Evolutionary conservation across 2,797 vertebrate genomes (phyloP).

Genomic region (Sebastes iracundus): DNA sequence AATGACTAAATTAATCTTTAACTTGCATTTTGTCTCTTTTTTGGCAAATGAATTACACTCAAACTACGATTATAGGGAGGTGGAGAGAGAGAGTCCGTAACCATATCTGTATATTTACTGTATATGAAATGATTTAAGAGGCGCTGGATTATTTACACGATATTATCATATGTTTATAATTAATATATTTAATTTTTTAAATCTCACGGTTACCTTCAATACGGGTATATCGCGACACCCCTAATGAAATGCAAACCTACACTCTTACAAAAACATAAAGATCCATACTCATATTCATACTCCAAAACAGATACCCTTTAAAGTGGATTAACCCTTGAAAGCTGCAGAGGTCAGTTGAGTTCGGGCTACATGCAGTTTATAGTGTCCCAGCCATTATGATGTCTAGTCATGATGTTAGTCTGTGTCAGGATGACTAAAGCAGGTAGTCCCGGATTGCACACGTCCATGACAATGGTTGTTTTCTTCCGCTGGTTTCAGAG

Average conservation of each 20-base stretch:
- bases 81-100: too few species aligned
- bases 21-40: too few species aligned
- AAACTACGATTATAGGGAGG: too few species aligned
- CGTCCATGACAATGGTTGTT: constrained; percentile 5
- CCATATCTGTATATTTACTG: too few species aligned
- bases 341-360: neutral
- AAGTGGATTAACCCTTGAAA: neutral
- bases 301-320: neutral
- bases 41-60: too few species aligned
- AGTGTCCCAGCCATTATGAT: neutral
- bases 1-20: too few species aligned
- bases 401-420: neutral
- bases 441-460: neutral
- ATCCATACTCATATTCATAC: neutral
- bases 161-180: too few species aligned
- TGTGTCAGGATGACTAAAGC: constrained; percentile 16
- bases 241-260: neutral
- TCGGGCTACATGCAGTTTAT: neutral
- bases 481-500: neutral
- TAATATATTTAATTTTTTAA: too few species aligned
- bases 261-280: neutral
- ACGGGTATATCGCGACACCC: neutral
- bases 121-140: too few species aligned
- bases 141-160: too few species aligned
- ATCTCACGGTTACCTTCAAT: too few species aligned